Conservation (phyloP, 92 coral and sea anemone genomes). For the Muricea muricata region DNA sequence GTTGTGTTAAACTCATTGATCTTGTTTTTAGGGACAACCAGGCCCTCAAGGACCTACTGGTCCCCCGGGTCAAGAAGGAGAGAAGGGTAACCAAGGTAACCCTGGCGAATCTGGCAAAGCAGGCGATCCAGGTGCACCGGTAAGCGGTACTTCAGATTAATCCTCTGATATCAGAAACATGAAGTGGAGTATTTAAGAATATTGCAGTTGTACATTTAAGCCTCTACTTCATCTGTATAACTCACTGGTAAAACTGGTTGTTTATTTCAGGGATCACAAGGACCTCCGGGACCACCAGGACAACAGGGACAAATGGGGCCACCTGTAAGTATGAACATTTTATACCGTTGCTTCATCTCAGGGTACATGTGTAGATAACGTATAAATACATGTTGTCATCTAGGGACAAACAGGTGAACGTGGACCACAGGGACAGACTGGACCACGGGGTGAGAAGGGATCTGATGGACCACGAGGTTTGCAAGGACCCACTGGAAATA, state of each 20-base stretch:
- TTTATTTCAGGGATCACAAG: slow-evolving; percentile 84
- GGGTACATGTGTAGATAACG: background rate
- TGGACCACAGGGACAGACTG: slow-evolving; percentile 87
- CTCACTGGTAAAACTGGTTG: background rate
- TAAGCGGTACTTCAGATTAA: slow-evolving; percentile 53
- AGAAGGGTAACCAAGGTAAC: slow-evolving; percentile 74
- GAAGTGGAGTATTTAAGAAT: background rate
- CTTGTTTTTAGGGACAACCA: slow-evolving; percentile 5
- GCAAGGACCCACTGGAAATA: slow-evolving; percentile 74
- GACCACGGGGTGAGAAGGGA: slow-evolving; percentile 73
- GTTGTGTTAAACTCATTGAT: background rate
- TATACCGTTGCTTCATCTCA: background rate
- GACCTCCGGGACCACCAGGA: slow-evolving; percentile 88
- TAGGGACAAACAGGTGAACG: slow-evolving; percentile 77
- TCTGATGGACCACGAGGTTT: slow-evolving; percentile 86
- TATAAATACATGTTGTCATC: background rate
- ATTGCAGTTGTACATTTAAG: too few relatives aligned
- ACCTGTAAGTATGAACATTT: slow-evolving; percentile 59
- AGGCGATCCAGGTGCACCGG: slow-evolving; percentile 55
- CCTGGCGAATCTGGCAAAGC: slow-evolving; percentile 70
- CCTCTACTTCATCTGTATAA: too few relatives aligned
- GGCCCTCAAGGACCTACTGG: slow-evolving; percentile 86
- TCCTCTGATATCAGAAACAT: background rate
- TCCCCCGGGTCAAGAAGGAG: slow-evolving; percentile 82
- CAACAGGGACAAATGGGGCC: slow-evolving; percentile 88